A percentile compares a stretch with the other conserved stretches of the same genome.
Conservation (phyloP, 2,113 vertebrate species). For the Lichenostomus cassidix region DNA sequence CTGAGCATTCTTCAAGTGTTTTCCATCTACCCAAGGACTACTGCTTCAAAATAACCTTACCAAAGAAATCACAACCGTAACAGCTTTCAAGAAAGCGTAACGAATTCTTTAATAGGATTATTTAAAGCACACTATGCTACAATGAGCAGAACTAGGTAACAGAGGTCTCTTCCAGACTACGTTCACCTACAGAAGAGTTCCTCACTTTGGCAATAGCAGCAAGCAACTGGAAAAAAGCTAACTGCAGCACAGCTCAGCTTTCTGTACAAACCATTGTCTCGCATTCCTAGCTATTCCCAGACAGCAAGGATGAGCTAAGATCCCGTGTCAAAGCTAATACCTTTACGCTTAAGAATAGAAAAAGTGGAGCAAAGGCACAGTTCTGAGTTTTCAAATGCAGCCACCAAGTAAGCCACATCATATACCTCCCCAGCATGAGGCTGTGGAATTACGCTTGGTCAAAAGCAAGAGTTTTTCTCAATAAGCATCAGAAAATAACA, state of each 20-base stretch:
- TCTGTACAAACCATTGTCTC: not conserved
- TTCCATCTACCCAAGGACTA: not conserved
- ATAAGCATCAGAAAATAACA: not conserved
- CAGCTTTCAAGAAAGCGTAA: not conserved
- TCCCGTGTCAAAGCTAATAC: not conserved
- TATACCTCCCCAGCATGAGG: rapidly evolving
- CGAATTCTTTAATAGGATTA: not conserved
- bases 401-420: rapidly evolving
- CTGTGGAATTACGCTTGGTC: rapidly evolving
- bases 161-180: not conserved
- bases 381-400: not conserved
- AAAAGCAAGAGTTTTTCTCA: not conserved
- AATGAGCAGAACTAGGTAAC: not conserved
- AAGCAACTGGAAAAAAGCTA: not conserved
- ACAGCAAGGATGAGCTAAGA: not conserved
- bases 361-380: not conserved
- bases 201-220: not conserved
- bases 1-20: rapidly evolving
- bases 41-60: not conserved
- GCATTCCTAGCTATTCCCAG: not conserved
- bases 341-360: not conserved
- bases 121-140: not conserved
- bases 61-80: not conserved
- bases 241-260: not conserved
- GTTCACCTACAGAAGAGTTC: not conserved